Base-by-base conservation (phyloP, 2,888 invertebrate genomes). In the Synanthedon vespiformis region DNA sequence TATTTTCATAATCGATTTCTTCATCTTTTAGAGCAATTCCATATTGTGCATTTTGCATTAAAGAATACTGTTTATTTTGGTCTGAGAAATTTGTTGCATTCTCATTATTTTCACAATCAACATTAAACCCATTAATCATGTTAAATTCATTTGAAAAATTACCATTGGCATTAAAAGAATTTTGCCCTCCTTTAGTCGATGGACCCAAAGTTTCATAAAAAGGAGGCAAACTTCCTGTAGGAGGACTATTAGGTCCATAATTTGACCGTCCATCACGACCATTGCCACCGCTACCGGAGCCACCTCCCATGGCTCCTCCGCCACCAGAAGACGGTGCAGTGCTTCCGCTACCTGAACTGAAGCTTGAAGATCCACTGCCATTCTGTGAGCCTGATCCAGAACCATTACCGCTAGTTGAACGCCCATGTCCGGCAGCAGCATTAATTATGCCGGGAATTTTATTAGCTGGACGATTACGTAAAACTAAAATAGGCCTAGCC, bases 161-260 rank as follows among this genome's bases (percentile, higher is more conserved):
- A 40, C 91, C 88, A 64, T 90, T 91, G 22, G 91, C 91, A 68
- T 92, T 93, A 67, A 91, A 94, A 11, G 91, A 89, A 60, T 91
- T 92, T 67, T 93, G 94, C 12, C 94, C 94, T 51, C 92, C 91
- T 76, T 95, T 95, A 14, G 85, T 83, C 2, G 84, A 84, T 14
- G 86, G 84, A 16, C 85, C 87, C 0, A 95, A 88, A 10, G 94
- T 94, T 79, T 95, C 95, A 74, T 95, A 95, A 69, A 95, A 95
- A 1, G 95, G 95, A n/a, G 95, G 95, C 56, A 95, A 82, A 52
- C 94, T 94, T 12, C 94, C 95, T 0, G 94, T 95, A 1, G 95
- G 95, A 52, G 95, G 95, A 64, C 95, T 95, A 62, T 94, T 95
- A 6, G 95, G 95, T 2, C 95, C 95, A 71, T 95, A 95, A 74